phyloP scores from a whole-genome alignment of 2,113 vertebrate species.

The Boulengeromyrus knoepffleri region DNA sequence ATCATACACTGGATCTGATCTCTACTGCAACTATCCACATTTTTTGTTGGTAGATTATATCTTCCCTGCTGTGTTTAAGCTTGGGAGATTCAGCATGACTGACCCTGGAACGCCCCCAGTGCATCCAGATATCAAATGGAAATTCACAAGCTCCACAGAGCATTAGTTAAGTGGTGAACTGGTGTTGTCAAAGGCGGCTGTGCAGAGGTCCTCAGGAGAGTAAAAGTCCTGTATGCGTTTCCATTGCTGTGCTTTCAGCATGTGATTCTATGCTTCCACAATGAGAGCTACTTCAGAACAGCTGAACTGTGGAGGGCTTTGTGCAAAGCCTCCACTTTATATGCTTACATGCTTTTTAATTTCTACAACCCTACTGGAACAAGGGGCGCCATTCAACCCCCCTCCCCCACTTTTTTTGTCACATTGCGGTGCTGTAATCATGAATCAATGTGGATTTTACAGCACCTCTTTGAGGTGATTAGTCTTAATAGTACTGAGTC shows the following conservation, averaged over 20 bases:
- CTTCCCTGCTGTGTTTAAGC: not conserved
- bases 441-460: not conserved
- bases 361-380: slow-evolving; percentile 1
- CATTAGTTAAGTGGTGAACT: not conserved
- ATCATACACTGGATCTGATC: not conserved
- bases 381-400: not conserved
- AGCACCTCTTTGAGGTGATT: not conserved
- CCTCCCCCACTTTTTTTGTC: not conserved
- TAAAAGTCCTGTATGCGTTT: not conserved
- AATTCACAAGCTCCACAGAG: not conserved
- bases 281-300: not conserved
- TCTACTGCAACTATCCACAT: not conserved
- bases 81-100: not conserved
- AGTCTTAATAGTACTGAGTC: not conserved
- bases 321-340: not conserved
- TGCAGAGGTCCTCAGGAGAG: not conserved
- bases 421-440: not conserved
- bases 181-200: not conserved
- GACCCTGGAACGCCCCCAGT: not conserved
- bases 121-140: not conserved
- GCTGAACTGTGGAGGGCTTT: not conserved
- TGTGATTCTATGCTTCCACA: not conserved
- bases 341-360: not conserved
- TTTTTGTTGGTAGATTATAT: not conserved
- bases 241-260: not conserved